A percentile compares a stretch with the other conserved stretches of the same genome.
phyloP scores from a whole-genome alignment of 2,797 vertebrate genomes.

The Leptodactylus fallax region DNA sequence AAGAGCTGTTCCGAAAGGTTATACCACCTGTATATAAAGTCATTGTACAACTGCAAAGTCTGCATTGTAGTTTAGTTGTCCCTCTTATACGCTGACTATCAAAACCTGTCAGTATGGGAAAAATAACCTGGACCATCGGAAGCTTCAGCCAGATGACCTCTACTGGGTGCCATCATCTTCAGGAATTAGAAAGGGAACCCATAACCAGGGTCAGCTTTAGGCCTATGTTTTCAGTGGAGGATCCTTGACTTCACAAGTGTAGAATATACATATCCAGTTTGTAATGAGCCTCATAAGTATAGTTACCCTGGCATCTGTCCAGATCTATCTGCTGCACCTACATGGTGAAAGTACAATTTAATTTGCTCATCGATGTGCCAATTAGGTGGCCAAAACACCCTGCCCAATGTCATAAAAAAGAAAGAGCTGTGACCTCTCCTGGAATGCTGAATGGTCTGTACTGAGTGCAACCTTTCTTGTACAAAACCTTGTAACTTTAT shows the following conservation, averaged over 20 bases:
- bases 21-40: no score
- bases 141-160: not conserved
- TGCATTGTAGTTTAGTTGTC: no score
- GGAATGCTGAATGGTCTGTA: not conserved
- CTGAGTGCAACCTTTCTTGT: not conserved
- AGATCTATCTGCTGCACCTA: no score
- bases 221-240: no score
- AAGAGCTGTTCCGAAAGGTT: no score
- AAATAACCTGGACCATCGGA: not conserved
- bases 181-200: not conserved
- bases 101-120: not conserved
- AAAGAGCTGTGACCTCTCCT: not conserved
- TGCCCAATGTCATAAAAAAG: not conserved
- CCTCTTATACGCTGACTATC: not conserved
- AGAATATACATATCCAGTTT: not conserved
- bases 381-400: not conserved
- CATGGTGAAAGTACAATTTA: no score
- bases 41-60: no score
- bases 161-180: not conserved
- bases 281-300: not conserved
- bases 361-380: no score
- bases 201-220: no score
- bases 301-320: not conserved
- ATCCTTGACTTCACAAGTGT: not conserved
- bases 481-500: not conserved